These are phyloP conservation scores for Mellilla xanthometata DNA, from an alignment of 2,888 invertebrate genomes.

Conservation along the genomic window DNA sequence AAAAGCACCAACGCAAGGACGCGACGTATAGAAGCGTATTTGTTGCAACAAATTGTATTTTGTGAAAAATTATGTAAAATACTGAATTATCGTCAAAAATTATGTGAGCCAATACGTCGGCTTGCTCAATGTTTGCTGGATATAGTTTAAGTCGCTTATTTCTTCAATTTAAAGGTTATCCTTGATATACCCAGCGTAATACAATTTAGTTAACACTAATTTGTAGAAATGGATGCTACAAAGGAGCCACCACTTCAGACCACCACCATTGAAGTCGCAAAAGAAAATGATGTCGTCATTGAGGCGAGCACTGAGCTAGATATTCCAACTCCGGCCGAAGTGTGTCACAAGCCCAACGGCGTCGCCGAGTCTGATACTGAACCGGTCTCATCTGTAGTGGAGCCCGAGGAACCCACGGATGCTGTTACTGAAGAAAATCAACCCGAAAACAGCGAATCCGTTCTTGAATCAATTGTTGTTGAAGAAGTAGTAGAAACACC, in stretches of 20 bases:
- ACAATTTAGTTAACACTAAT: conserved; percentile 21
- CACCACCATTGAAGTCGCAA: conserved; percentile 42
- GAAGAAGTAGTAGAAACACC: conserved; percentile 24
- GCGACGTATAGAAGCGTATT: conserved; percentile 42
- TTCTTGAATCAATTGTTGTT: conserved; percentile 2
- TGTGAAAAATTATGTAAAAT: conserved; percentile 2
- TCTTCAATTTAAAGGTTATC: conserved; percentile 69
- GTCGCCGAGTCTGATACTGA: conserved; percentile 46
- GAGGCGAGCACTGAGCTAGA: conserved; percentile 35
- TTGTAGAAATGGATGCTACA: conserved; percentile 41
- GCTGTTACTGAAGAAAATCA: conserved; percentile 20
- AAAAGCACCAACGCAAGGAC: conserved; percentile 44
- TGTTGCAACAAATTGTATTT: conserved; percentile 23
- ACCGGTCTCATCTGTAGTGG: conserved; percentile 2
- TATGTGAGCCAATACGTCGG: conserved; percentile 8
- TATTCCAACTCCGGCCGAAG: conserved; percentile 45
- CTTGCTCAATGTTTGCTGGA: conserved; percentile 4
- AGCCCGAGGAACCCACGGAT: not conserved
- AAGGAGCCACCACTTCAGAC: conserved; percentile 44
- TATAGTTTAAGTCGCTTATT: conserved; percentile 7
- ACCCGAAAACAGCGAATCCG: no score
- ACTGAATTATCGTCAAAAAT: not conserved
- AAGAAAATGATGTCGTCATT: conserved; percentile 41
- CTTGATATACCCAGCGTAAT: conserved; percentile 21
- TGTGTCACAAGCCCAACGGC: conserved; percentile 67